Evolutionary conservation across 2,797 vertebrate genomes (phyloP), one percentile per base, ranked within the genome.

Genomic region (Toxotes lorentzi): DNA sequence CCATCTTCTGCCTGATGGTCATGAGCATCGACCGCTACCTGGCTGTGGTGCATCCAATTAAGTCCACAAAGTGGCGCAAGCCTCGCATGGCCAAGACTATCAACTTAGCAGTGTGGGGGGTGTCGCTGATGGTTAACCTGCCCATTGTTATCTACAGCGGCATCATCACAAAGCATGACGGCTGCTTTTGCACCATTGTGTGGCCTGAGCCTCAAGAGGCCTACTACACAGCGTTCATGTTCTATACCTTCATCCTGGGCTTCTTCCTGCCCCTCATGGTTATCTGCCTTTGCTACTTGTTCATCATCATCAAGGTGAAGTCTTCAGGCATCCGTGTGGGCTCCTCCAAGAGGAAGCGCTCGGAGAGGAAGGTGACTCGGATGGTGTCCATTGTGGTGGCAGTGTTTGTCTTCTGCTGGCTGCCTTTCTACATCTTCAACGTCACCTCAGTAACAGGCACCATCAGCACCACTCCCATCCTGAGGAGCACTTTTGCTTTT

Each of bases 351-450:
- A 95, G 98, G 86, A 98, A 97, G 85, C 96, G 96, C 61, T 99
- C 98, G 0, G 98, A 99, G 93, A 95, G 96, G 78, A 99, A 97
- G 90, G 98, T 99, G 70, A 99, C 98, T 1, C 95, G 97, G 9
- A 99, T 99, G 98, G 98, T 99, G 82, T 99, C 98, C 87, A 97
- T 98, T 0, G 98, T 99, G 81, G 97, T 99, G 5, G 97, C 97
- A 0, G 98, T 98, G 84, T 99, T 99, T 73, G 97, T 99, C 59
- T 97, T 98, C 93, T 99, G 98, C 93, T 99, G 98, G 98, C 96
- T 99, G 59, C 98, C 98, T 0, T 99, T 99, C 95, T 99, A 99
- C 76, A 96, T 98, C 78, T 99, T 99, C 88, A 99, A 99, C 0
- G 97, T 99, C 70, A 98, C 97, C 7, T 98, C 98, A 0, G 97